These are phyloP conservation scores for Cherax destructor DNA, from an alignment of 1,140 invertebrate species.

Conservation along the genomic window DNA sequence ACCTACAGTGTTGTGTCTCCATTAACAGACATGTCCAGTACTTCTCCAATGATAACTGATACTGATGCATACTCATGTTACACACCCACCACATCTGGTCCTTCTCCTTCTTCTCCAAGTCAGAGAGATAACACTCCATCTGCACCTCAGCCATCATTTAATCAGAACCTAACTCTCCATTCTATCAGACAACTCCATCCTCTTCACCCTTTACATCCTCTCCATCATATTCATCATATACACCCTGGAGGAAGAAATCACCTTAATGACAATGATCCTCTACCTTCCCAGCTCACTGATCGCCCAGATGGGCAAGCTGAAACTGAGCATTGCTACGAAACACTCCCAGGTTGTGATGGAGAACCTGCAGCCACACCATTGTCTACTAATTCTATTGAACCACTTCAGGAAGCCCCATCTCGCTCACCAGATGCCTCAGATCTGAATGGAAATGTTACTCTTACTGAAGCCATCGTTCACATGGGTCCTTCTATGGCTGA, in stretches of 20 bases:
- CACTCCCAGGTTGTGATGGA: slow-evolving; percentile 41
- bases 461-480: slow-evolving; percentile 60
- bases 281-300: slow-evolving; percentile 8
- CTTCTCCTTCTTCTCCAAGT: slow-evolving; percentile 43
- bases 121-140: slow-evolving; percentile 42
- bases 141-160: slow-evolving; percentile 45
- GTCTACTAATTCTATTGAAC: slow-evolving; percentile 4
- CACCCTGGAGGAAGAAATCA: slow-evolving; percentile 30
- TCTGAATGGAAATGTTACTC: slow-evolving; percentile 63
- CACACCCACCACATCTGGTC: slow-evolving; percentile 55
- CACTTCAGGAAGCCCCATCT: slow-evolving; percentile 9
- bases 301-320: slow-evolving; percentile 30
- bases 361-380: slow-evolving; percentile 1
- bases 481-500: slow-evolving; percentile 48
- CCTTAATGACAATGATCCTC: slow-evolving; percentile 48
- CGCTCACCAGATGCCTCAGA: slow-evolving; percentile 52
- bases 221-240: slow-evolving; percentile 50
- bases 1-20: slow-evolving; percentile 71
- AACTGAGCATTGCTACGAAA: slow-evolving; percentile 60
- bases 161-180: slow-evolving; percentile 51
- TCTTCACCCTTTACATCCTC: slow-evolving; percentile 49
- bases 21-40: slow-evolving; percentile 66
- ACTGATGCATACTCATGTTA: slow-evolving; percentile 68
- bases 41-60: slow-evolving; percentile 70
- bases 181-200: slow-evolving; percentile 52